Percentiles rank a stretch among this genome's conserved stretches.
phyloP scores from a whole-genome alignment of 2,113 vertebrate species.

The Raja brachyura region DNA sequence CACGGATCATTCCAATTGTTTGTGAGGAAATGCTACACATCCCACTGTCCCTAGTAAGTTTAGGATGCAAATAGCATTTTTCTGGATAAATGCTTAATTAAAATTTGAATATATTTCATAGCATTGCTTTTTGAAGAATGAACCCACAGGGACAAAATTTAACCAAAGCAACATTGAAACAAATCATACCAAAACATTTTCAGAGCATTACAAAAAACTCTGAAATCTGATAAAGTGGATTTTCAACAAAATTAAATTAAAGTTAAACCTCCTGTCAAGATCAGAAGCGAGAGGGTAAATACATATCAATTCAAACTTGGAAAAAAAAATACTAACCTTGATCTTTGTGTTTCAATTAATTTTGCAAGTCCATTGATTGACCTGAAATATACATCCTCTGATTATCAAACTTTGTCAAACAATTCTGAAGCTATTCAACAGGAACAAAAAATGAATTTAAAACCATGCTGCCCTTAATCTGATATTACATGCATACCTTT shows the following conservation, averaged over 20 bases:
- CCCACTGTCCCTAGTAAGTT: not conserved
- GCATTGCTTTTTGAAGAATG: not conserved
- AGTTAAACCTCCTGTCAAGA: not conserved
- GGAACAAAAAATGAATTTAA: not conserved
- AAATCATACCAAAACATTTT: not conserved
- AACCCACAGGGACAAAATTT: not conserved
- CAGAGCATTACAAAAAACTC: not conserved
- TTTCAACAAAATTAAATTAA: constrained; percentile 3
- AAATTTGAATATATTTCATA: not conserved
- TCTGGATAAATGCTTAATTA: not conserved
- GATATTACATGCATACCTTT: not conserved
- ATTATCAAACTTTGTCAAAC: not conserved
- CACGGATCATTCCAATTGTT: not conserved
- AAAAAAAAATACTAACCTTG: constrained; percentile 59
- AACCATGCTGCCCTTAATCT: not conserved
- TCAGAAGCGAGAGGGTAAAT: not conserved
- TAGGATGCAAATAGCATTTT: not conserved
- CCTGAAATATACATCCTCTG: constrained; percentile 56
- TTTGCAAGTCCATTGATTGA: constrained; percentile 86
- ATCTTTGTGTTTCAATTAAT: constrained; percentile 84
- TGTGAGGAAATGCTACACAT: not conserved
- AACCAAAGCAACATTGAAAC: not conserved
- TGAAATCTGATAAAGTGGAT: not conserved
- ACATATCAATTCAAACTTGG: not conserved
- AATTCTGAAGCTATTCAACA: not conserved